Base-by-base conservation (phyloP, 2,888 invertebrate species). In the Coelinius sp. region DNA sequence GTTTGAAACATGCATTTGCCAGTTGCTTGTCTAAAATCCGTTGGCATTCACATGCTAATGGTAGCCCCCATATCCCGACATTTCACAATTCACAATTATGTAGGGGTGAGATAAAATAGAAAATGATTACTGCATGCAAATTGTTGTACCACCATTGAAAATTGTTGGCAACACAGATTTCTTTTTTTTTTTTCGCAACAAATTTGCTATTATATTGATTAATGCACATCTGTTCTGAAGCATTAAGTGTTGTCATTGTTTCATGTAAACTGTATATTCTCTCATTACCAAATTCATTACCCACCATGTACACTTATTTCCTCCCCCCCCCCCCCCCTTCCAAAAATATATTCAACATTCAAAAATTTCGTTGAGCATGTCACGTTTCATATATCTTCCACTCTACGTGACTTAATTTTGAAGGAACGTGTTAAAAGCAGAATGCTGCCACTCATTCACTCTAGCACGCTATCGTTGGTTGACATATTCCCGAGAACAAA, bases 321-420 rank as follows among this genome's bases (percentile, higher is more conserved):
- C 14, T n/a, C n/a, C n/a, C n/a, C n/a, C n/a, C n/a, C n/a, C n/a
- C n/a, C n/a, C n/a, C n/a, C n/a, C n/a, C 31, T 31, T 14, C 35
- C 8, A 14, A 35, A 59, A 59, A 59, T 35, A 10, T 35, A 31
- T 14, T 14, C 59, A 35, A 31, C 31, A 59, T 27, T 44, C 25
- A 56, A 56, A 56, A 56, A 56, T 56, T 14, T 56, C 27, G 56
- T 56, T 56, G 56, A 56, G 56, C 38, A 62, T 62, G 62, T 62
- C 62, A 62, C 62, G 62, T 62, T 62, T 62, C 62, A 62, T 35
- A 62, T 62, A 62, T 62, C 38, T 62, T 38, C 44, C 27, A 31
- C 38, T 35, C 22, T 38, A 62, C 62, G 62, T 62, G 62, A 62
- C 38, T 62, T 62, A 62, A 62, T 62, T 62, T 38, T 62, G 38